phyloP scores from a whole-genome alignment of 2,113 vertebrate species.

The Myrmecophaga tridactyla region DNA sequence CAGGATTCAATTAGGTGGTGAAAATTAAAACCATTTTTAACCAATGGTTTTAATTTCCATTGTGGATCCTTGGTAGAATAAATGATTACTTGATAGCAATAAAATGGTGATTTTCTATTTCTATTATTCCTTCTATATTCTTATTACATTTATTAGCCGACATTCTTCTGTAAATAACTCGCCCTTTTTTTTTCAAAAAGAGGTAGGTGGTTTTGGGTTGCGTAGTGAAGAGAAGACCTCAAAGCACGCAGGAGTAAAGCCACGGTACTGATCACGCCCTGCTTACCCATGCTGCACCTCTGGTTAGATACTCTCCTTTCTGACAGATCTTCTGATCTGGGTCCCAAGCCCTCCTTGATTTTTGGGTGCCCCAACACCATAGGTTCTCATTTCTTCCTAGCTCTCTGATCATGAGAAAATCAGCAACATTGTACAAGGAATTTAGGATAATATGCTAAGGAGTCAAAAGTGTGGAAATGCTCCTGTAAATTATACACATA shows the following conservation, averaged over 20 bases:
- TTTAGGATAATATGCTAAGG: background rate
- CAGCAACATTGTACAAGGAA: background rate
- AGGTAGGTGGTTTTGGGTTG: background rate
- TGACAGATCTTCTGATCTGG: background rate
- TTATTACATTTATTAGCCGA: background rate
- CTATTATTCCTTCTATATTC: background rate
- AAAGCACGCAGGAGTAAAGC: background rate
- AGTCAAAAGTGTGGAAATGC: background rate
- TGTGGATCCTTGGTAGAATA: background rate
- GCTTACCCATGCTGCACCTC: background rate
- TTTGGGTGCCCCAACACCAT: background rate
- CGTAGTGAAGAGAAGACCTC: background rate
- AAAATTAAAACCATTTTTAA: background rate
- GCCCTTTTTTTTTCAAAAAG: background rate
- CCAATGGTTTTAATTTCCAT: background rate
- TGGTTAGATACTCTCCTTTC: background rate
- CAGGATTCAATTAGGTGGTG: no score
- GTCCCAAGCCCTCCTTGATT: background rate
- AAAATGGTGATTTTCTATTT: background rate
- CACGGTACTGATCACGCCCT: background rate
- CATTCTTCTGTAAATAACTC: background rate
- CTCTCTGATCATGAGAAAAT: background rate
- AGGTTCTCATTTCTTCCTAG: background rate
- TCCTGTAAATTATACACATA: background rate
- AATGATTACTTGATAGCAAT: background rate